Evolutionary conservation across 2,888 invertebrate species (phyloP).

Genomic region (Deroplatys truncata): DNA sequence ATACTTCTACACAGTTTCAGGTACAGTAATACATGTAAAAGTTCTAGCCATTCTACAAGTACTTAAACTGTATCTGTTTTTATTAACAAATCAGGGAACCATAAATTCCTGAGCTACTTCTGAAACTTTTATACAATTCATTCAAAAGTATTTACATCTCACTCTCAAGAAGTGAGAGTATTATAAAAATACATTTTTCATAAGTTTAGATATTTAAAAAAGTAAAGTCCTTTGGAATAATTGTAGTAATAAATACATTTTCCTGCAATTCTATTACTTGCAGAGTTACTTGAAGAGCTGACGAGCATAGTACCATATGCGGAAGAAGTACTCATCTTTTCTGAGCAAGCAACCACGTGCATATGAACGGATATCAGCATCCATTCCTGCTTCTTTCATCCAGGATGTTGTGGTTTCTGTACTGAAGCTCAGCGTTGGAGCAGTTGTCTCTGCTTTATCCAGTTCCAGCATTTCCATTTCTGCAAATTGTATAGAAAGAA

Average conservation of each 20-base stretch:
- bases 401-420: slow-evolving; percentile 93
- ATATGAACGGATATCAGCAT: slow-evolving; percentile 87
- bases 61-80: background rate
- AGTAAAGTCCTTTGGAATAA: background rate
- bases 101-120: background rate
- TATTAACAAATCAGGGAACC: background rate
- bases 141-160: background rate
- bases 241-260: background rate
- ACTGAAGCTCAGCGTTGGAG: slow-evolving; percentile 70
- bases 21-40: background rate
- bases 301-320: slow-evolving; percentile 84
- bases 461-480: slow-evolving; percentile 56
- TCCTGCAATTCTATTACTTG: background rate
- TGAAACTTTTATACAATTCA: background rate
- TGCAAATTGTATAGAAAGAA: slow-evolving; percentile 30
- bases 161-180: background rate
- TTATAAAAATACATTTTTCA: background rate
- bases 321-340: slow-evolving; percentile 93
- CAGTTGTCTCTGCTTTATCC: slow-evolving; percentile 69
- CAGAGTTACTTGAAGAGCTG: slow-evolving; percentile 69
- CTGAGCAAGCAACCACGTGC: slow-evolving; percentile 79
- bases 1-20: background rate
- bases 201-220: slow-evolving; percentile 14
- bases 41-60: background rate
- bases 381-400: slow-evolving; percentile 90